Base-by-base conservation (phyloP, 2,797 vertebrate species). In the Enteromius radiatus region DNA sequence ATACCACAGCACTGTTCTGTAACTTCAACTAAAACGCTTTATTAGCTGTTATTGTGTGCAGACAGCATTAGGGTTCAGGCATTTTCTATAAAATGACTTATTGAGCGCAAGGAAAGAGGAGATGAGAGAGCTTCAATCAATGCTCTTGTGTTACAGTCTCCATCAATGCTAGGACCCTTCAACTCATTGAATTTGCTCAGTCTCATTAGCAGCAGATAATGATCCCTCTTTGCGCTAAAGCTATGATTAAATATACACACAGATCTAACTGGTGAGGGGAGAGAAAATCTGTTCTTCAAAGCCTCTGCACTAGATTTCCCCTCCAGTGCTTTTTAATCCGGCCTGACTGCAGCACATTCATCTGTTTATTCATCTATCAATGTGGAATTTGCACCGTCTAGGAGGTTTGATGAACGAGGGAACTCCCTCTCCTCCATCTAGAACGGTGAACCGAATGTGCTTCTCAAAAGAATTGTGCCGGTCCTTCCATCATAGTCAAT, bases 121-220 rank as follows among this genome's bases (percentile, higher is more conserved):
- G 63, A 76, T 31, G 71, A 59, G 80, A 43, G 59, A 26, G 78
- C 64, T 80, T 83, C 87, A 86, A 86, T 86, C 86, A 83, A 41
- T 83, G 67, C 73, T 86, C 84, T 81, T 69, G 36, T 83, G 70
- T 86, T 87, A 83, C 81, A 79, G 45, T 88, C 85, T 81, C 85
- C 47, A 82, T 86, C 81, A 84, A 41, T 49, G 81, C 76, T 79
- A 74, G 70, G 77, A 83, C 78, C 80, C 76, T 88, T 75, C 41
- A 85, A 80, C 84, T 84, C 84, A 84, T 68, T 84, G 84, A 85
- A 87, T 84, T 84, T 80, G 79, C 85, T 82, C 78, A 17, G 70
- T 88, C 84, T 88, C 85, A 88, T 88, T 87, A 88, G 70, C 67
- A 68, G 79, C 84, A 87, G 81, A 88, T 87, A 87, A 87, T 86